Conservation (phyloP, 2,113 vertebrate species). For the Rhinolophus ferrumequinum region DNA sequence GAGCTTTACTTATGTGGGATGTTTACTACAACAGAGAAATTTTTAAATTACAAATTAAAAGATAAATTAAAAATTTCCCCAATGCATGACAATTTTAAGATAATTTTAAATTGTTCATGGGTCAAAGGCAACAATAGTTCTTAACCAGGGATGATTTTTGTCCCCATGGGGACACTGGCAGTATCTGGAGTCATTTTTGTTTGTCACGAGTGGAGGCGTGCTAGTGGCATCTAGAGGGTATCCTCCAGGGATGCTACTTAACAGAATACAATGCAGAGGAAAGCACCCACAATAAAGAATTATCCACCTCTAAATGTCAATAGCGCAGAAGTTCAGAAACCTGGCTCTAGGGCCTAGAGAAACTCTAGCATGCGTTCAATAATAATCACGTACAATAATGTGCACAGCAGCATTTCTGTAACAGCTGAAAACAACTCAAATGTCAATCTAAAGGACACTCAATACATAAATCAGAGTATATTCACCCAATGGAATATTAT, state of each 20-base stretch:
- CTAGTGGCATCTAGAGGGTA: not conserved
- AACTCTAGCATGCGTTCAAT: not conserved
- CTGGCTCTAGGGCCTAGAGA: not conserved
- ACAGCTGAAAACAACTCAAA: not conserved
- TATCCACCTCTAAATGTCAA: not conserved
- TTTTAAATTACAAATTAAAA: not conserved
- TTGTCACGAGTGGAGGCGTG: not conserved
- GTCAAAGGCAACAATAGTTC: not conserved
- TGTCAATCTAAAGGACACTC: not conserved
- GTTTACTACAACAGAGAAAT: not conserved
- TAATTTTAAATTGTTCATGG: not conserved
- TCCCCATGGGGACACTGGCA: not conserved
- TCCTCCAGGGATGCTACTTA: not conserved
- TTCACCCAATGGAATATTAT: not conserved
- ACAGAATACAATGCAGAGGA: not conserved
- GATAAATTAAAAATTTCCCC: not conserved
- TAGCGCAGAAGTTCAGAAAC: not conserved
- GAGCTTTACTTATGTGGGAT: not conserved
- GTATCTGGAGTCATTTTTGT: not conserved
- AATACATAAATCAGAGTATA: not conserved
- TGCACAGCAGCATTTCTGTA: not conserved
- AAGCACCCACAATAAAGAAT: not conserved
- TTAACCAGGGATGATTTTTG: not conserved
- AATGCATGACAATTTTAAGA: not conserved
- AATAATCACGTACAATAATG: not conserved